These are phyloP conservation scores for Dysdera silvatica DNA, from an alignment of 1,140 invertebrate species.

Conservation along the genomic window DNA sequence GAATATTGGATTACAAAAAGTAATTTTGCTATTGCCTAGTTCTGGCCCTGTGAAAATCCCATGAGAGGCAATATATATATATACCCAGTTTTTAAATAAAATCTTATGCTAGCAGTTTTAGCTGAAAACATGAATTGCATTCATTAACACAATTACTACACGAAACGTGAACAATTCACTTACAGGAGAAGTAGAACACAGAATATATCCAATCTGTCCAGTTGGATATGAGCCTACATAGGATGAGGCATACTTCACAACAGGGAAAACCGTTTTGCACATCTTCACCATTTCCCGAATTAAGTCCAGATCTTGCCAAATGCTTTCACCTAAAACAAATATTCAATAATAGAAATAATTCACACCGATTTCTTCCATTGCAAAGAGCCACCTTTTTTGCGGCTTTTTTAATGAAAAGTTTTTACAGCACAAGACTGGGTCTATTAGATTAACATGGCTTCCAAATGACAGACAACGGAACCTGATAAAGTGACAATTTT, in stretches of 20 bases:
- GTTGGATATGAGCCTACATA: constrained; percentile 91
- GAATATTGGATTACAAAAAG: not conserved
- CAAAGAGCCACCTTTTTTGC: not conserved
- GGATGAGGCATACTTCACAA: constrained; percentile 66
- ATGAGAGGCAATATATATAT: not conserved
- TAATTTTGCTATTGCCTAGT: not conserved
- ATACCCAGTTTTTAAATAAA: not conserved
- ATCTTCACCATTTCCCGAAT: constrained; percentile 65
- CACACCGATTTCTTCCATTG: not conserved
- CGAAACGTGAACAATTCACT: constrained; percentile 25
- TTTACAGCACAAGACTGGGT: too few species aligned
- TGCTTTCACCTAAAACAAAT: constrained; percentile 69
- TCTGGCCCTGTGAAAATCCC: not conserved
- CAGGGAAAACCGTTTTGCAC: constrained; percentile 67
- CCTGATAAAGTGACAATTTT: too few species aligned
- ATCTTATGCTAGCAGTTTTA: not conserved
- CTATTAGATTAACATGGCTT: too few species aligned
- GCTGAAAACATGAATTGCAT: not conserved
- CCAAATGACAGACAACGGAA: too few species aligned
- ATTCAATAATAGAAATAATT: constrained; percentile 24
- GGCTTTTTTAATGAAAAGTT: too few species aligned
- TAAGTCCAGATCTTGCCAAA: constrained; percentile 76
- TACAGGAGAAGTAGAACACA: constrained; percentile 60
- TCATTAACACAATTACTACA: not conserved
- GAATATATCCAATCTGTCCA: constrained; percentile 88